phyloP scores from a whole-genome alignment of 2,113 vertebrate species.

The Agelaius tricolor region DNA sequence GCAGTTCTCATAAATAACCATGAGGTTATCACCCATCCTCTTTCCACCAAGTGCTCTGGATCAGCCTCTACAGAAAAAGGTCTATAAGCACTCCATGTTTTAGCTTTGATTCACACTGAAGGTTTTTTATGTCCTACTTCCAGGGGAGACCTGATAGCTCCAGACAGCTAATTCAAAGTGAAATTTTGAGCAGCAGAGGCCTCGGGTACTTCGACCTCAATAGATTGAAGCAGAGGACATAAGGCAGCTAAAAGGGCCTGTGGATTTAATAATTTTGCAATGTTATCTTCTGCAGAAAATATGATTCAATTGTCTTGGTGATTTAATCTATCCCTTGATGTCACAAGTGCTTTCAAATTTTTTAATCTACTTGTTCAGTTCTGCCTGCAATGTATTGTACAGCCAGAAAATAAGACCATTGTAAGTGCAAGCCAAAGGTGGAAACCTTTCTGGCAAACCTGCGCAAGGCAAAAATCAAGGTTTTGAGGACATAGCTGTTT shows the following conservation, averaged over 20 bases:
- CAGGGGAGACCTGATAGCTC: neutral
- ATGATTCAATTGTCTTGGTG: neutral
- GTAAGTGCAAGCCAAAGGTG: neutral
- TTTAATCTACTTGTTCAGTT: slow-evolving; percentile 7
- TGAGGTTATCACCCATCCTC: neutral
- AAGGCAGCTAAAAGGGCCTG: neutral
- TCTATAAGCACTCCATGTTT: neutral
- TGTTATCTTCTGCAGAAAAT: neutral
- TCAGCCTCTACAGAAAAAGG: neutral
- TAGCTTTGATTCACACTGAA: neutral
- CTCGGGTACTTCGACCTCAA: neutral
- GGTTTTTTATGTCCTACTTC: neutral
- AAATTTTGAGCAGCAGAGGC: neutral
- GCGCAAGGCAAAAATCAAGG: neutral
- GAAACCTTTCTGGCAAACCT: neutral
- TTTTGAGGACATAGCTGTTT: neutral
- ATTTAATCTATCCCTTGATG: slow-evolving; percentile 9
- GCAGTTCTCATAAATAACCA: neutral
- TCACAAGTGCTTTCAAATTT: neutral
- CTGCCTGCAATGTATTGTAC: neutral
- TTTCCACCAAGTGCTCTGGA: neutral
- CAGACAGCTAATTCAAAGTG: neutral
- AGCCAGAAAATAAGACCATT: neutral
- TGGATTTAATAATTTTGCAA: neutral
- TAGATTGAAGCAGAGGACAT: neutral